Evolutionary conservation across 2,888 invertebrate genomes (phyloP).

Genomic region (Anticlea derivata): DNA sequence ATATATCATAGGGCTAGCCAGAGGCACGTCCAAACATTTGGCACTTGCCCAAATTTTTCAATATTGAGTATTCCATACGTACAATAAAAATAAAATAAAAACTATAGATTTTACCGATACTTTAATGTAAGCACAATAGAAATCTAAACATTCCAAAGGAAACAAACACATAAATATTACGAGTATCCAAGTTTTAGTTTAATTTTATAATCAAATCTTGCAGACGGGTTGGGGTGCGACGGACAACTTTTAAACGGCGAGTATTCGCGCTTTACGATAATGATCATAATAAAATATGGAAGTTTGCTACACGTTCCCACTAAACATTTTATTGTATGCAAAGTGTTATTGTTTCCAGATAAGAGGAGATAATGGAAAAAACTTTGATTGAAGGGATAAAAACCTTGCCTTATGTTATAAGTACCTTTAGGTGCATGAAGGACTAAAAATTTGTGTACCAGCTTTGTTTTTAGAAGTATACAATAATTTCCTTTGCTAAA

Average conservation of each 20-base stretch:
- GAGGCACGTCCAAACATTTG: no score
- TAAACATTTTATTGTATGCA: slow-evolving; percentile 81
- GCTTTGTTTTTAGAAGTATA: no score
- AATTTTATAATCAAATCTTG: slow-evolving; percentile 76
- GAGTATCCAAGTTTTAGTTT: slow-evolving; percentile 55
- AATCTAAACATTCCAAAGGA: slow-evolving; percentile 29
- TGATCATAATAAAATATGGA: slow-evolving; percentile 83
- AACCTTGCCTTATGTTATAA: not conserved
- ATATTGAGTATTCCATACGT: no score
- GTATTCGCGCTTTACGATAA: slow-evolving; percentile 77
- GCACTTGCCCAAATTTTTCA: no score
- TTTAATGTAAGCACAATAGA: no score
- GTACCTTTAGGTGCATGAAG: no score
- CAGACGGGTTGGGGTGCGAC: slow-evolving; percentile 56
- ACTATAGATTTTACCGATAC: no score
- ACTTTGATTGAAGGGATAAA: not conserved
- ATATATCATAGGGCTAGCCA: no score
- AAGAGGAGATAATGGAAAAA: slow-evolving; percentile 27
- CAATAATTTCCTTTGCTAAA: no score
- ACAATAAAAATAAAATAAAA: not conserved
- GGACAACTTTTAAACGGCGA: slow-evolving; percentile 72
- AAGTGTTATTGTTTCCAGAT: slow-evolving; percentile 57
- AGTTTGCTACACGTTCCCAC: slow-evolving; percentile 74
- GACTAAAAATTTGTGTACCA: no score
- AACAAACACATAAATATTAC: slow-evolving; percentile 38